These are phyloP conservation scores for Zygogramma bicolorata DNA, from an alignment of 2,888 invertebrate genomes.

Conservation along the genomic window DNA sequence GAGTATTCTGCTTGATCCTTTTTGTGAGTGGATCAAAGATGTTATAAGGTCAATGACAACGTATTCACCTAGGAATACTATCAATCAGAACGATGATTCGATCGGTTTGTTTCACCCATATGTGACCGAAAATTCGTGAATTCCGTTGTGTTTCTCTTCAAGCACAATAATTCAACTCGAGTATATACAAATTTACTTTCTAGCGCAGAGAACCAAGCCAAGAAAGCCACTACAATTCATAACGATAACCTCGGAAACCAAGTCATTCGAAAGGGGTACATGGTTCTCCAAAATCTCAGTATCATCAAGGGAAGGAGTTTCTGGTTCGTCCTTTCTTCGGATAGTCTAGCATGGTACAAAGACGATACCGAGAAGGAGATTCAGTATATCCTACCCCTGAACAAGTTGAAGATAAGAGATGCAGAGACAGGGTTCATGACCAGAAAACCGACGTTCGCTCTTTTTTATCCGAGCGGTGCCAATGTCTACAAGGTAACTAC, in stretches of 20 bases:
- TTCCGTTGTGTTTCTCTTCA: too few species aligned
- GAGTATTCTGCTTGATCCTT: too few species aligned
- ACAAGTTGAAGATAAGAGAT: slow-evolving; percentile 95
- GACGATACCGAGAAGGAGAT: slow-evolving; percentile 99
- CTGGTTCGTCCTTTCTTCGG: slow-evolving; percentile 96
- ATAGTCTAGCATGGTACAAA: slow-evolving; percentile 88
- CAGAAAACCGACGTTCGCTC: slow-evolving; percentile 94
- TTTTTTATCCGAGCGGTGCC: slow-evolving; percentile 97
- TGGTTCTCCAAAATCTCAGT: slow-evolving; percentile 98
- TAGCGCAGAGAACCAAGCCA: slow-evolving; percentile 96
- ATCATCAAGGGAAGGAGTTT: slow-evolving; percentile 98
- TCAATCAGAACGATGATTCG: too few species aligned
- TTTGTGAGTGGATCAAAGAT: too few species aligned
- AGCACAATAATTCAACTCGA: too few species aligned
- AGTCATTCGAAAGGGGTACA: slow-evolving; percentile 98
- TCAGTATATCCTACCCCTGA: slow-evolving; percentile 98
- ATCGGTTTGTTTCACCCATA: too few species aligned
- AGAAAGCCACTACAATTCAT: slow-evolving; percentile 87
- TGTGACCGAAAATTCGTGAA: too few species aligned
- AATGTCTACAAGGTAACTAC: slow-evolving; percentile 93
- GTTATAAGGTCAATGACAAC: too few species aligned
- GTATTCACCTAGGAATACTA: too few species aligned
- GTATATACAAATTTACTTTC: slow-evolving; percentile 51
- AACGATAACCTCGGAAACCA: slow-evolving; percentile 93
- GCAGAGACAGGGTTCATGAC: slow-evolving; percentile 99